A percentile compares a stretch with the other conserved stretches of the same genome.
Conservation (phyloP, 2,113 vertebrate species). For the Anoura caudifer region DNA sequence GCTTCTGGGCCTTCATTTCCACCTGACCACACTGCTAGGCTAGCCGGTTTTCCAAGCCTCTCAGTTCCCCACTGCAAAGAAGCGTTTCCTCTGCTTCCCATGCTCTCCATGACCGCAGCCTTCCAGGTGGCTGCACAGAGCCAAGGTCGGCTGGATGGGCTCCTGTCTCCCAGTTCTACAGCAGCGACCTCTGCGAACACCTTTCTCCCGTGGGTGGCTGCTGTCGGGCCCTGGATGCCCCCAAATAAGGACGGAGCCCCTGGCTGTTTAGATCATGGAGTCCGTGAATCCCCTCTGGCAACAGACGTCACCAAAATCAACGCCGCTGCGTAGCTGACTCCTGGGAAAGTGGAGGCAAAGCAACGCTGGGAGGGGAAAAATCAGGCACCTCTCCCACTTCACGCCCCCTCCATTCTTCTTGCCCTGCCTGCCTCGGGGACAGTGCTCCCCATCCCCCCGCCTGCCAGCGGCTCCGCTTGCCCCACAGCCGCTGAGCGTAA, state of each 20-base stretch:
- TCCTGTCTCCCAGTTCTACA: background rate
- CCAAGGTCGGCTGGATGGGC: background rate
- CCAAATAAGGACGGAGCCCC: background rate
- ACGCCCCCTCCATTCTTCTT: background rate
- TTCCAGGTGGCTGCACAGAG: background rate
- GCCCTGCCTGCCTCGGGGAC: background rate
- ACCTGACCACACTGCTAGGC: constrained; percentile 84
- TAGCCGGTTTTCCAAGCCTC: constrained; percentile 84
- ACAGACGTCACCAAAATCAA: background rate
- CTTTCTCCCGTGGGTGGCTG: background rate
- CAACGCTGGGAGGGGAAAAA: background rate
- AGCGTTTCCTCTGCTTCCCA: constrained; percentile 80
- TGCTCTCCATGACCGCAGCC: constrained; percentile 71
- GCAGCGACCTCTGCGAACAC: background rate
- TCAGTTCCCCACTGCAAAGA: constrained; percentile 83
- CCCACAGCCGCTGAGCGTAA: no score
- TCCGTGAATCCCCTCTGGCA: background rate
- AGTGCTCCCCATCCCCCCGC: background rate
- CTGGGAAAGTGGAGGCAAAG: background rate
- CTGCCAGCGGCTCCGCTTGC: no score
- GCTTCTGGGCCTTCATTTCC: constrained; percentile 83
- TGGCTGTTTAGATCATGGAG: background rate
- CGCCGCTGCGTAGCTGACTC: background rate
- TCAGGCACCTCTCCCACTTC: background rate
- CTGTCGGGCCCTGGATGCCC: background rate